Evolutionary conservation across 2,888 invertebrate genomes (phyloP), one percentile per base, ranked within the genome.

Genomic region (Cenopis cana): DNA sequence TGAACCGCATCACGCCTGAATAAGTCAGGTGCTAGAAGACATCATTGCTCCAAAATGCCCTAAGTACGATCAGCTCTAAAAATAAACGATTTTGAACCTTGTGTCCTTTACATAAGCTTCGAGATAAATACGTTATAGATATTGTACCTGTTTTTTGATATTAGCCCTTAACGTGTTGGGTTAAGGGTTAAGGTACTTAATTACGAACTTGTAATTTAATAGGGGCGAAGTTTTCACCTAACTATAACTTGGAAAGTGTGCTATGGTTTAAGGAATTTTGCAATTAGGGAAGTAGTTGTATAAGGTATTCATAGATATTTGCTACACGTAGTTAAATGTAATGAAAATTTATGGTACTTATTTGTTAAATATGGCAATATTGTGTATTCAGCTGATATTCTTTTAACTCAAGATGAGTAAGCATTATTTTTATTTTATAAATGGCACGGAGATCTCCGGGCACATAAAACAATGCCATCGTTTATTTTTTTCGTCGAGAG

Each of bases 1-100:
- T 61, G 49, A 6, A 24, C 6, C 17, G 10, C 12, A 29, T 14
- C 61, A 49, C 9, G 49, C 46, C 11, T 29, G 61, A 61, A 46
- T 49, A 46, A 49, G 24, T 49, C 49, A 61, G 49, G 61, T 46
- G 61, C 24, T 46, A 4, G 29, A 52, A n/a, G n/a, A n/a, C 14
- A 9, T 6, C 2, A 8, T n/a, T 2, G 3, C 9, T 29, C 6
- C 55, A 2, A 55, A 55, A 55, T 2, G 9, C 29, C 55, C 12
- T 55, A 55, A 29, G 29, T 29, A n/a, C n/a, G n/a, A 5, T n/a
- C 33, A 33, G 33, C 5, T 33, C n/a, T n/a, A 5, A 41, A n/a
- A 41, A 41, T 14, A n/a, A n/a, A n/a, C 46, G n/a, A n/a, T n/a
- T 46, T n/a, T 46, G n/a, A 46, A 8, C 46, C 46, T 46, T n/a